These are phyloP conservation scores for Struthidea cinerea DNA, from an alignment of 2,113 vertebrate species.

Conservation along the genomic window DNA sequence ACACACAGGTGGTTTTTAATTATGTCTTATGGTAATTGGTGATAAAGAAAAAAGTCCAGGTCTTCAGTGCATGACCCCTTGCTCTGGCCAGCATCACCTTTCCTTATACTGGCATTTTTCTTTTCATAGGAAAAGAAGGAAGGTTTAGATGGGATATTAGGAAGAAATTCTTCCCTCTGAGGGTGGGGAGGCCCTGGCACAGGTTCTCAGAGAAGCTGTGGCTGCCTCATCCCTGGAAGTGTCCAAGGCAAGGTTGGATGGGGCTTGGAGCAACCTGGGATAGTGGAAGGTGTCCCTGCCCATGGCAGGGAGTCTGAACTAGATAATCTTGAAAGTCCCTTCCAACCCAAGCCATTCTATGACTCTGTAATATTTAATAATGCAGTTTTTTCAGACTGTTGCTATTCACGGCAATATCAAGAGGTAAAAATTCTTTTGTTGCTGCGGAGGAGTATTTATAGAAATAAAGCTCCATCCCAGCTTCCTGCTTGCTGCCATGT, in stretches of 20 bases:
- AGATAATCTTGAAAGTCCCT: neutral
- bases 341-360: neutral
- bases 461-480: neutral
- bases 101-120: neutral
- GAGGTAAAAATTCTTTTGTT: neutral
- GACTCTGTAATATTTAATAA: neutral
- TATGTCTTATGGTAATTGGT: neutral
- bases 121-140: neutral
- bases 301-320: neutral
- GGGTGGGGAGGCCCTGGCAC: neutral
- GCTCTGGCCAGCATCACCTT: fast-evolving
- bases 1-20: neutral
- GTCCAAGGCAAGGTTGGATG: fast-evolving
- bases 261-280: fast-evolving
- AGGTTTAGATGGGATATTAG: neutral
- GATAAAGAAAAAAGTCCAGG: neutral
- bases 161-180: neutral
- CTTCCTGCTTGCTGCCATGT: neutral
- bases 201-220: neutral
- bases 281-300: neutral
- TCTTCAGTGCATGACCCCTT: neutral
- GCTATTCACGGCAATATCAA: neutral
- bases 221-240: neutral
- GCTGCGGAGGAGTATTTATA: neutral
- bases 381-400: fast-evolving